Evolutionary conservation across 1,140 invertebrate genomes (phyloP).

Genomic region (Brachionus paranguensis): DNA sequence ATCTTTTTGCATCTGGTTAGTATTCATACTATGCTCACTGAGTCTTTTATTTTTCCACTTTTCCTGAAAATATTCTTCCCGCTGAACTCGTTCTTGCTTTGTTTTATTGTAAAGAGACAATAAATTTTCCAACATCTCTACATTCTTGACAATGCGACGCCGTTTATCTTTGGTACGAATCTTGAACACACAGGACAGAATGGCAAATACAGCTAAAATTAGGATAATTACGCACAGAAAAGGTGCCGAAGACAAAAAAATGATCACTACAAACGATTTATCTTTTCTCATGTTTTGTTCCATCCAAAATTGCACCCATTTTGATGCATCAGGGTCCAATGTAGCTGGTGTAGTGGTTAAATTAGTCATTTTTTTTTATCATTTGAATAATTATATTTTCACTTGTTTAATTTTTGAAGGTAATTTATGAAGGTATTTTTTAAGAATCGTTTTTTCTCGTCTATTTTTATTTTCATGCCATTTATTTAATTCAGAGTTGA

Average conservation of each 20-base stretch:
- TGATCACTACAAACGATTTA: background rate
- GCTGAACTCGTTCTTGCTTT: background rate
- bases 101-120: background rate
- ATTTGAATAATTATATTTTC: background rate
- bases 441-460: background rate
- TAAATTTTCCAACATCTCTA: conserved; percentile 12
- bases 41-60: background rate
- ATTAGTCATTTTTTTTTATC: background rate
- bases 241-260: conserved; percentile 6
- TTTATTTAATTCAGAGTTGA: background rate
- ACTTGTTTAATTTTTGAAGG: background rate
- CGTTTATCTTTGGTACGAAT: background rate
- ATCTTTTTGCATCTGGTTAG: background rate
- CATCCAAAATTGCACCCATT: background rate
- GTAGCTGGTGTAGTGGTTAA: background rate
- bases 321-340: background rate
- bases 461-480: background rate
- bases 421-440: background rate
- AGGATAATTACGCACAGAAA: background rate
- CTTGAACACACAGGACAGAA: background rate
- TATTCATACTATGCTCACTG: background rate
- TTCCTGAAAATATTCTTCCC: background rate
- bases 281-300: background rate
- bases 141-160: background rate
- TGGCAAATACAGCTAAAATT: background rate